A percentile compares a stretch with the other conserved stretches of the same genome.
These are phyloP conservation scores for Zelostemma sp. DNA, from an alignment of 1,140 invertebrate genomes.

Conservation along the genomic window DNA sequence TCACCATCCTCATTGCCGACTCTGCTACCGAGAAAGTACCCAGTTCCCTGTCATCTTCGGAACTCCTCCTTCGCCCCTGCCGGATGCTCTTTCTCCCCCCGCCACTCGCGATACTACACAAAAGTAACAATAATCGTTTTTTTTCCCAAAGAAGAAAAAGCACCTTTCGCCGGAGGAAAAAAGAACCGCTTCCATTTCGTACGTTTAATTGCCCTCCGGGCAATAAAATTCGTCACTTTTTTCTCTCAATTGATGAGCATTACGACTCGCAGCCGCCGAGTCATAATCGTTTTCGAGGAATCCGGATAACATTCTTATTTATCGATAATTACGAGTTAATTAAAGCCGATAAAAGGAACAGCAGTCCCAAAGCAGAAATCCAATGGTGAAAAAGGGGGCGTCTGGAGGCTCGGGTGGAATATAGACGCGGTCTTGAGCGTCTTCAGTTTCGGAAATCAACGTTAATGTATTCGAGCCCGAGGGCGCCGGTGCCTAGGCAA, in stretches of 20 bases:
- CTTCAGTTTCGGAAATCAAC: conserved; percentile 61
- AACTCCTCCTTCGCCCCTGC: conserved; percentile 16
- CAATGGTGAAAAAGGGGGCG: conserved; percentile 34
- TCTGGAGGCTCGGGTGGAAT: conserved; percentile 5
- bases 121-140: conserved; percentile 29
- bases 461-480: conserved; percentile 59
- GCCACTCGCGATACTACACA: conserved; percentile 28
- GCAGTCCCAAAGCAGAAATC: conserved; percentile 19
- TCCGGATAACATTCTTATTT: conserved; percentile 41
- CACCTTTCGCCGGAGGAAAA: background rate
- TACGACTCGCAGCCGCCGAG: background rate
- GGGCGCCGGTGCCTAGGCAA: conserved; percentile 49
- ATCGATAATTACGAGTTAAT: conserved; percentile 45
- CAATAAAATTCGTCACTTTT: too few species aligned
- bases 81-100: conserved; percentile 25
- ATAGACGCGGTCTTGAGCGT: too few species aligned
- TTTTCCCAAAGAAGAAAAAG: background rate
- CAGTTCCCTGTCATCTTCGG: conserved; percentile 40
- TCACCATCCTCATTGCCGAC: conserved; percentile 48
- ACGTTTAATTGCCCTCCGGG: too few species aligned
- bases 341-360: conserved; percentile 42
- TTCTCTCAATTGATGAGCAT: too few species aligned
- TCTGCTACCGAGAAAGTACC: conserved; percentile 59
- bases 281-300: conserved; percentile 22
- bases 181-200: too few species aligned